Base-by-base conservation (phyloP, 2,888 invertebrate genomes). In the Drosophila kokeensis region DNA sequence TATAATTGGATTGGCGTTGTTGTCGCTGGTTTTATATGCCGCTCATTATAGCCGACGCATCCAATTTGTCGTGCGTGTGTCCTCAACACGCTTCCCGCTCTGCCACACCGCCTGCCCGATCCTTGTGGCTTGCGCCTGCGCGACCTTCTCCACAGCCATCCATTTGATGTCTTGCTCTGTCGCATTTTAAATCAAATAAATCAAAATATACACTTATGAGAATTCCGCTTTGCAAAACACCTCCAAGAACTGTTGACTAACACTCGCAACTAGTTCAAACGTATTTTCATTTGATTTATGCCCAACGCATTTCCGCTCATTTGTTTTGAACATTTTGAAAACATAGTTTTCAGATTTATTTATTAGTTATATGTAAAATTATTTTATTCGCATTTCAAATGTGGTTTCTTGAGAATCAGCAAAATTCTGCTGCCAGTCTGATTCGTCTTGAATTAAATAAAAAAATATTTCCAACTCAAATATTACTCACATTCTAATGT, bases 1-100 rank as follows among this genome's bases (percentile, higher is more conserved):
- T 84, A 84, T 84, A 84, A 84, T 84, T 84, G 84, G 87, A 82
- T 72, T 65, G 79, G 52, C 55, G 79, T 71, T 68, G 80, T 64
- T 69, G 61, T 69, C 72, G 61, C 64, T 32, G 57, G 18, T 55
- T 61, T 60, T 64, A 68, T 75, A 62, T 62, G 71, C 63, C 60
- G 30, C 79, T 78, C 57, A 71, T 78, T 76, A 72, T 64, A 71
- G 60, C 36, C 53, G 66, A 42, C 66, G 27, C 54, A 69, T 71
- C 72, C 76, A 79, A 79, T 79, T 79, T 75, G 79, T 66, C 64
- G 63, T 54, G 50, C 54, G 45, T 45, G 50, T 50, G 36, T 55
- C 48, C 59, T 42, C 40, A 36, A 8, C 34, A n/a, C 15, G 24
- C 50, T 21, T 15, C 34, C 27, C 6, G 30, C 40, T 21, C 24